Conservation (phyloP, 2,888 invertebrate genomes). For the Tetrapedia diversipes region DNA sequence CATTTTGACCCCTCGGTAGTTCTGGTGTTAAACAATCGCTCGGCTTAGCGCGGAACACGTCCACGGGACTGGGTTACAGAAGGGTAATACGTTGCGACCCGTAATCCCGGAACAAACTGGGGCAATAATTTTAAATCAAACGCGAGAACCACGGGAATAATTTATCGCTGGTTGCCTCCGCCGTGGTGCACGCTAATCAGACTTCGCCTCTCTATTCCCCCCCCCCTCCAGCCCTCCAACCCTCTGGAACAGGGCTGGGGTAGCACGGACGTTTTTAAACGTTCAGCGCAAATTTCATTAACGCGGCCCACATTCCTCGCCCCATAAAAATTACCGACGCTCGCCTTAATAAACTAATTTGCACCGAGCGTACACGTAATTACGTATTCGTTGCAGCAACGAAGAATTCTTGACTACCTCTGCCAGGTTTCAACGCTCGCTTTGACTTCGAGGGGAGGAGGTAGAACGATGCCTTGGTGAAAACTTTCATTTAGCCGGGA, state of each 20-base stretch:
- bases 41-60: slow-evolving; percentile 59
- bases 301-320: slow-evolving; percentile 43
- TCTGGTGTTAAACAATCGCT: slow-evolving; percentile 75
- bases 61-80: slow-evolving; percentile 51
- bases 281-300: slow-evolving; percentile 66
- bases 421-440: no score
- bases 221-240: no score
- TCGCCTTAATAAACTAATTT: slow-evolving; percentile 49
- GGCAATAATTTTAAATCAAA: slow-evolving; percentile 78
- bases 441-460: no score
- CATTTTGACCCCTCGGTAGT: no score
- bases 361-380: slow-evolving; percentile 34
- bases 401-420: slow-evolving; percentile 3
- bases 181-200: slow-evolving; percentile 67
- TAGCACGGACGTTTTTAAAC: slow-evolving; percentile 62
- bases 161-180: slow-evolving; percentile 70
- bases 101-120: slow-evolving; percentile 75
- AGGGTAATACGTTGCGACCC: slow-evolving; percentile 72
- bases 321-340: slow-evolving; percentile 52
- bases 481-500: no score
- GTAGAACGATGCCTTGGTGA: no score
- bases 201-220: slow-evolving; percentile 5
- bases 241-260: not conserved
- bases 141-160: slow-evolving; percentile 72
- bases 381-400: slow-evolving; percentile 29